Base-by-base conservation (phyloP, 1,140 invertebrate genomes). In the Chrysomallon squamiferum region DNA sequence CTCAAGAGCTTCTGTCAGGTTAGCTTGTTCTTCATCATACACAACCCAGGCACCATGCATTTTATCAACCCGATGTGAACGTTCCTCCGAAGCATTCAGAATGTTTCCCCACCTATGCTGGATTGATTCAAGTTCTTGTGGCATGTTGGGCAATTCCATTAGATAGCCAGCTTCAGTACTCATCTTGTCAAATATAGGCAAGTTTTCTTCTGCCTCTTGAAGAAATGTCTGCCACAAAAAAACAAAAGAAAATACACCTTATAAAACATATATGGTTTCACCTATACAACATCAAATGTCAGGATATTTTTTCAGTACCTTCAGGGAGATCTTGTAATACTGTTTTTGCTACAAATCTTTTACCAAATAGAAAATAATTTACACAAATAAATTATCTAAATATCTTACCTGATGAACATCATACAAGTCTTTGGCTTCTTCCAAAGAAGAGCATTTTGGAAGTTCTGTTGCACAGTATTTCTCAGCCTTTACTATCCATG, bases 401-500 rank as follows among this genome's bases (percentile, higher is more conserved):
- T n/a, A n/a, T 18, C 62, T 68, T 73, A 84, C 85, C 78, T 85
- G 77, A 62, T 81, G 80, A 27, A 83, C 64, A 62, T 91, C 87
- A 78, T 93, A 89, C 79, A 93, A 88, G 73, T 91, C 88, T 66
- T 91, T 88, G 0, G 93, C 93, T 87, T 97, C 94, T 69, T 90
- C 83, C 27, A 97, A 84, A 52, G 89, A 91, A 2, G 75, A 65
- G 69, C 71, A 91, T 91, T 82, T 86, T 4, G 83, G 89, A 43
- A 92, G 82, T 57, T 91, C 90, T 68, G 89, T 78, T 60, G 90
- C 89, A 33, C 92, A 87, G 82, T 92, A 92, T 13, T 91, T 86
- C 87, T 96, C 94, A 27, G 92, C 93, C 78, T 93, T 88, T 78
- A 95, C 92, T 62, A 97, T 89, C 91, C 94, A 95, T 2, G 94